Evolutionary conservation across 35 echinoderm and acorn worm genomes (phyloP).

Genomic region (Acanthaster planci): DNA sequence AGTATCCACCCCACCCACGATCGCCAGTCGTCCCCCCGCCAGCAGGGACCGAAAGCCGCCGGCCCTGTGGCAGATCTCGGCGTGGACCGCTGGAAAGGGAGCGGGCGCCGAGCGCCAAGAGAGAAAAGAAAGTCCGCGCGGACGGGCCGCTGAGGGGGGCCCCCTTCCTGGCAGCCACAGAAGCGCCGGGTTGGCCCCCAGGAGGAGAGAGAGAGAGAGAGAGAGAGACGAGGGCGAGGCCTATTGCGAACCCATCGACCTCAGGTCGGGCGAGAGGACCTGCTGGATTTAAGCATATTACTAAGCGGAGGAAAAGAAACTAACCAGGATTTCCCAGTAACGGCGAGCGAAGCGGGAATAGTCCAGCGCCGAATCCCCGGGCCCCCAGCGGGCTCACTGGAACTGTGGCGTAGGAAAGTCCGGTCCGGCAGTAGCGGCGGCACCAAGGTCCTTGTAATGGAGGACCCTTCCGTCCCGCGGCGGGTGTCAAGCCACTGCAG

Average conservation of each 20-base stretch:
- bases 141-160: too few relatives aligned
- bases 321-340: slow-evolving; percentile 79
- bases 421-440: too few relatives aligned
- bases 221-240: slow-evolving; percentile 46
- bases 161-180: background rate
- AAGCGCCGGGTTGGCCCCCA: background rate
- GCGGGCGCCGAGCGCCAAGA: too few relatives aligned
- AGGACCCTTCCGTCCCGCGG: too few relatives aligned
- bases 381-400: slow-evolving; percentile 55
- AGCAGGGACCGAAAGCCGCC: background rate
- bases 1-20: background rate
- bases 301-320: too few relatives aligned
- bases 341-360: too few relatives aligned
- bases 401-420: background rate
- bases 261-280: too few relatives aligned
- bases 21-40: background rate
- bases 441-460: too few relatives aligned
- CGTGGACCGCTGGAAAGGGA: background rate
- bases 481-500: too few relatives aligned
- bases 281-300: too few relatives aligned
- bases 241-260: too few relatives aligned
- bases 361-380: slow-evolving; percentile 60
- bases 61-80: background rate
- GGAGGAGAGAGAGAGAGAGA: slow-evolving; percentile 37
- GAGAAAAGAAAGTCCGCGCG: too few relatives aligned